Percentiles rank a stretch among this genome's conserved stretches.
Evolutionary conservation across 2,113 vertebrate species (phyloP).

Genomic region (Microtus richardsoni): DNA sequence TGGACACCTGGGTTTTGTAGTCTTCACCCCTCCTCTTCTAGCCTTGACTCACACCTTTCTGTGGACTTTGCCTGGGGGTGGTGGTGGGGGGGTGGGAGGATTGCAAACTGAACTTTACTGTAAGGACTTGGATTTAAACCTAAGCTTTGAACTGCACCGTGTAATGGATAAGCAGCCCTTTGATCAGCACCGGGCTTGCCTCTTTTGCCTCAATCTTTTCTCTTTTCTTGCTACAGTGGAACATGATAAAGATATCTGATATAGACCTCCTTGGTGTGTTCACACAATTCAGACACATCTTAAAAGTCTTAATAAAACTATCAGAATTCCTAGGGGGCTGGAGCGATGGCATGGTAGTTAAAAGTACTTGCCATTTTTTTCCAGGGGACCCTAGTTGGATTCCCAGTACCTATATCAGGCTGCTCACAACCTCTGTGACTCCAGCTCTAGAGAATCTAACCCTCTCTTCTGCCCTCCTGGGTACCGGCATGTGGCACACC

Average conservation of each 20-base stretch:
- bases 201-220: constrained; percentile 33
- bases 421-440: neutral
- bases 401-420: neutral
- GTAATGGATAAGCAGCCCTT: neutral
- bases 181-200: neutral
- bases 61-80: neutral
- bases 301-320: neutral
- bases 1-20: neutral
- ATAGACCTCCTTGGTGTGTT: neutral
- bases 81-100: too few species aligned
- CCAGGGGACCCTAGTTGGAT: neutral
- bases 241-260: neutral
- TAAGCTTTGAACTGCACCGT: neutral
- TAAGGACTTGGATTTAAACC: neutral
- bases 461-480: neutral
- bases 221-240: neutral
- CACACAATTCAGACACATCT: neutral
- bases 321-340: neutral
- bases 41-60: neutral
- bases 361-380: neutral
- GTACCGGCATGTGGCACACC: neutral
- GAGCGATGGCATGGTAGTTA: too few species aligned
- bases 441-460: too few species aligned
- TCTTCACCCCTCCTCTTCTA: neutral
- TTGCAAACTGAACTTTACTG: neutral